Evolutionary conservation across 2,113 vertebrate genomes (phyloP), one percentile per base, ranked within the genome.

Genomic region (Poecilia latipinna): DNA sequence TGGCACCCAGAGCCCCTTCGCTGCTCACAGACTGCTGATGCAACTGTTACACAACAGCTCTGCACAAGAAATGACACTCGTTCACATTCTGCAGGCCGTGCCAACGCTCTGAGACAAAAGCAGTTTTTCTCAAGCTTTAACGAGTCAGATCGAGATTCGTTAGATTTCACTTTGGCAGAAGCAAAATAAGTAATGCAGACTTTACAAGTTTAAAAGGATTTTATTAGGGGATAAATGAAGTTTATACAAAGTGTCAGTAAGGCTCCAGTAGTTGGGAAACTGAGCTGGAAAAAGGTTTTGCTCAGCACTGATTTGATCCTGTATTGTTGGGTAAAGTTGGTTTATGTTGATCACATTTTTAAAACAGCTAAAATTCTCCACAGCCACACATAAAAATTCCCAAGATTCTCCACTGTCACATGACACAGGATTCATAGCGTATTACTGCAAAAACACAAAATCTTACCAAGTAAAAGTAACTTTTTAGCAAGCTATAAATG

Each of bases 1-100:
- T 77, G 70, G 54, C 19, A 69, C 8, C 29, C 29, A 42, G 10
- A 73, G 69, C 29, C n/a, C 63, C n/a, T 75, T 66, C 29, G 68
- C 19, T 68, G 17, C 15, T 44, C 51, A 57, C 57, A 37, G 51
- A 37, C 69, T 37, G 51, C 68, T 76, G 66, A 73, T 72, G 28
- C 78, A 1, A 0, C n/a, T 48, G 66, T 67, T 72, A 48, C 42
- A 68, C n/a, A 7, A 29, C 22, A 44, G 26, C 39, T 64, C 24
- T 48, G 42, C 57, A 15, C 13, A 67, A 29, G 4, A 61, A n/a
- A 57, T n/a, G 8, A n/a, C 8, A 57, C 5, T 24, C 19, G n/a
- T 10, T 57, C 51, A 8, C 51, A n/a, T 57, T 6, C 24, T 57
- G 24, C 24, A n/a, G 51, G 10, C 8, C 22, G 7, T 6, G 51